Evolutionary conservation across 2,797 vertebrate species (phyloP).

Genomic region (Chiloscyllium punctatum): DNA sequence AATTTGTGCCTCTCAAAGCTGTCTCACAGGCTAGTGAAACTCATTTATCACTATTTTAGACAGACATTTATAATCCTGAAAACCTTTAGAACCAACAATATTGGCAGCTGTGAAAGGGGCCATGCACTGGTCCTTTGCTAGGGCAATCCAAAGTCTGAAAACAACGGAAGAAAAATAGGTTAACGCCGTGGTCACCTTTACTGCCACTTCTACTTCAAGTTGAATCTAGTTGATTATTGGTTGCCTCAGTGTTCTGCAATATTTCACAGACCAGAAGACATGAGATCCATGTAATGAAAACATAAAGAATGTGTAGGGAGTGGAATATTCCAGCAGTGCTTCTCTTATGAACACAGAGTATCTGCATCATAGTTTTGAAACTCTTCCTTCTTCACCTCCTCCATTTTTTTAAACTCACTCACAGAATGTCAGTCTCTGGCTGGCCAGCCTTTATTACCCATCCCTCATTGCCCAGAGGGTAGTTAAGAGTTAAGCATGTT

Average conservation of each 20-base stretch:
- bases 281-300: too few relatives aligned
- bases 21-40: not conserved
- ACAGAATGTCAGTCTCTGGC: too few relatives aligned
- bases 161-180: not conserved
- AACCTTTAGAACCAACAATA: not conserved
- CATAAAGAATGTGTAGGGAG: too few relatives aligned
- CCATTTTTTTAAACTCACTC: too few relatives aligned
- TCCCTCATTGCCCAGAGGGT: too few relatives aligned
- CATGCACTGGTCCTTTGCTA: not conserved
- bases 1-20: not conserved
- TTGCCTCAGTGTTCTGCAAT: not conserved
- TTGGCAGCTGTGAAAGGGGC: not conserved
- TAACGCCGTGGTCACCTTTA: not conserved
- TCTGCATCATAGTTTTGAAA: too few relatives aligned
- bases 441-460: too few relatives aligned
- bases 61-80: not conserved
- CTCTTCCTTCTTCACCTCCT: too few relatives aligned
- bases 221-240: not conserved
- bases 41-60: not conserved
- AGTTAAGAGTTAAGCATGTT: too few relatives aligned
- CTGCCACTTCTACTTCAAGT: not conserved
- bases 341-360: too few relatives aligned
- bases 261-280: too few relatives aligned
- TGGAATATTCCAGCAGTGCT: too few relatives aligned
- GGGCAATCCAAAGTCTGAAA: not conserved